These are phyloP conservation scores for Hiodon tergisus DNA, from an alignment of 2,113 vertebrate genomes.

Conservation along the genomic window DNA sequence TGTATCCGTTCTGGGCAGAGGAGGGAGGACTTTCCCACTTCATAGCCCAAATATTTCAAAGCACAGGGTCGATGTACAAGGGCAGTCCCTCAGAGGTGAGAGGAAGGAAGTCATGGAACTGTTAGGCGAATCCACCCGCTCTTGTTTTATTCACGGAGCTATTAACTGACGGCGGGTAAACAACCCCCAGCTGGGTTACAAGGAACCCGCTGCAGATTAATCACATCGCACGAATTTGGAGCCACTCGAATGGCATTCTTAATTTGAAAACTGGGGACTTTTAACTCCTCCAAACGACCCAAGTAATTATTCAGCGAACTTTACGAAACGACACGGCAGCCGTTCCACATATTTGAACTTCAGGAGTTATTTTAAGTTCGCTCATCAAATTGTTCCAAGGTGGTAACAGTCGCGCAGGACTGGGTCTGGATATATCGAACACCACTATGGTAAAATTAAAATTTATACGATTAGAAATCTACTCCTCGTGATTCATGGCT, in stretches of 20 bases:
- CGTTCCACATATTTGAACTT: background rate
- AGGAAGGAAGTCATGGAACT: background rate
- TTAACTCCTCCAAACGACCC: background rate
- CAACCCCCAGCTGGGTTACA: background rate
- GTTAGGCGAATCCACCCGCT: background rate
- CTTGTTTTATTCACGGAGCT: slow-evolving; percentile 10
- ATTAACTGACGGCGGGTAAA: background rate
- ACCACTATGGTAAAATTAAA: background rate
- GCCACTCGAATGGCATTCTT: background rate
- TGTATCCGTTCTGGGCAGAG: too few species aligned
- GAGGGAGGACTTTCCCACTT: too few species aligned
- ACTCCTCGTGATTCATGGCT: slow-evolving; percentile 16
- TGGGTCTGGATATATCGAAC: background rate
- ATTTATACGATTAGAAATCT: background rate
- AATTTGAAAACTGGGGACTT: background rate
- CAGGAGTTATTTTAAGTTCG: background rate
- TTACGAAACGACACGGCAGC: background rate
- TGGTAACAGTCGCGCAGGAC: background rate
- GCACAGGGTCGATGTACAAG: background rate
- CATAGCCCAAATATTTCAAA: too few species aligned
- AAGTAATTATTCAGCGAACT: slow-evolving; percentile 3
- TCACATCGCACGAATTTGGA: slow-evolving; percentile 1
- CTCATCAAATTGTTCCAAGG: background rate
- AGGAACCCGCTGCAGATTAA: slow-evolving; percentile 14
- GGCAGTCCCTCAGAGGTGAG: background rate